phyloP scores from a whole-genome alignment of 1,140 invertebrate species.

The Ostrea denselamellosa region DNA sequence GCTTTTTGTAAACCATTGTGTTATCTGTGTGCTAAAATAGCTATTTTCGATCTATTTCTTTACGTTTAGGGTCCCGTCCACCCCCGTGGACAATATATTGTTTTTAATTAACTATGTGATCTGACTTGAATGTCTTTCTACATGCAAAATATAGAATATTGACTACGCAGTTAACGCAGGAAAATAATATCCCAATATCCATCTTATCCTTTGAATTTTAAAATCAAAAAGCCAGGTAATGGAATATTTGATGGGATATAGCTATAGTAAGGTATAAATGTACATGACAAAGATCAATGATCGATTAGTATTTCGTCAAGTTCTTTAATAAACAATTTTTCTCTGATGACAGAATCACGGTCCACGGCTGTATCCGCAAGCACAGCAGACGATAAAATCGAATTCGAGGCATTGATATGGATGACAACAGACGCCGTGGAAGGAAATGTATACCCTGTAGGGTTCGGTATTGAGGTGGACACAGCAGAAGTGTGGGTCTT shows the following conservation, averaged over 20 bases:
- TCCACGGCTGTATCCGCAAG: neutral
- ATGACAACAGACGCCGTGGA: neutral
- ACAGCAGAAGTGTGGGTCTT: slow-evolving; percentile 49
- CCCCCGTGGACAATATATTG: too few relatives aligned
- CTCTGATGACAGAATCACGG: neutral
- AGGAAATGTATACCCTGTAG: slow-evolving; percentile 39
- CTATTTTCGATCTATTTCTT: too few relatives aligned
- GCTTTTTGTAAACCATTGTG: too few relatives aligned
- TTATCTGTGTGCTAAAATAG: too few relatives aligned
- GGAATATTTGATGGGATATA: neutral
- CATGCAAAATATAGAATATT: too few relatives aligned
- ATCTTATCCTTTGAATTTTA: neutral
- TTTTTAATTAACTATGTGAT: too few relatives aligned
- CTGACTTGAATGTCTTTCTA: too few relatives aligned
- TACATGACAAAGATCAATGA: neutral
- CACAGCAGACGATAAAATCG: slow-evolving; percentile 2
- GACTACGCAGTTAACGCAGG: neutral
- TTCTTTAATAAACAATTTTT: neutral
- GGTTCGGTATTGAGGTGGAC: slow-evolving; percentile 50
- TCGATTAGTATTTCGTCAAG: neutral
- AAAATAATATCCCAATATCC: neutral
- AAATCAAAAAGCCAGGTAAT: neutral
- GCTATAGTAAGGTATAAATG: neutral
- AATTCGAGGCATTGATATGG: slow-evolving; percentile 40
- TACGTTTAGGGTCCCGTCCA: too few relatives aligned